Evolutionary conservation across 2,113 vertebrate species (phyloP).

Genomic region (Callocephalon fimbriatum): DNA sequence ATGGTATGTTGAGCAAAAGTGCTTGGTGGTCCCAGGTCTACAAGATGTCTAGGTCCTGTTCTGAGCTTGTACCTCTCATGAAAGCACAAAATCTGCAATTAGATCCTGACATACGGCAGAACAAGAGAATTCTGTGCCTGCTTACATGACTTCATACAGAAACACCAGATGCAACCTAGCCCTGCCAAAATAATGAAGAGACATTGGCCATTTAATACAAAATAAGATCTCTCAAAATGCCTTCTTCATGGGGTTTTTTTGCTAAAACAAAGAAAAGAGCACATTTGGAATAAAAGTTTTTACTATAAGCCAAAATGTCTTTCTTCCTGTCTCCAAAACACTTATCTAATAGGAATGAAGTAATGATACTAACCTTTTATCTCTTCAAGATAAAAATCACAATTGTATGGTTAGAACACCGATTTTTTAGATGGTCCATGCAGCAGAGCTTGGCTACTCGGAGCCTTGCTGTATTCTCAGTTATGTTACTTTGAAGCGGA

Average conservation of each 20-base stretch:
- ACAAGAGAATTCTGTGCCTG: neutral
- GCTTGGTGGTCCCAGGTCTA: neutral
- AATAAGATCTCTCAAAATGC: neutral
- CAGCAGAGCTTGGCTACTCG: neutral
- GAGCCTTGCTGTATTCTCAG: neutral
- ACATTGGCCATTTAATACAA: neutral
- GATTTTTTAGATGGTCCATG: neutral
- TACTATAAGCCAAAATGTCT: neutral
- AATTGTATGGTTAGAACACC: neutral
- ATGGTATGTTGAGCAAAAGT: neutral
- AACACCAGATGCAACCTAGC: neutral
- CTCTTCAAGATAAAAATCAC: slow-evolving; percentile 41
- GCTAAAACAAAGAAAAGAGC: neutral
- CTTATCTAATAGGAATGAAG: slow-evolving; percentile 45
- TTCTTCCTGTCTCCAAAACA: slow-evolving; percentile 5
- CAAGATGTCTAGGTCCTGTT: neutral
- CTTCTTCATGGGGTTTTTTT: neutral
- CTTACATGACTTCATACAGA: neutral
- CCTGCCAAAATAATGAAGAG: slow-evolving; percentile 11
- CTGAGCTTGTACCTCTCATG: neutral
- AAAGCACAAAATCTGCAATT: neutral
- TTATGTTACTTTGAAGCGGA: neutral
- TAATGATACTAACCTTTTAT: slow-evolving; percentile 5
- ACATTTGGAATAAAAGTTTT: slow-evolving; percentile 15
- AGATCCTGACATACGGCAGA: neutral